Evolutionary conservation across 2,797 vertebrate species (phyloP).

Genomic region (Myotis findleyi): DNA sequence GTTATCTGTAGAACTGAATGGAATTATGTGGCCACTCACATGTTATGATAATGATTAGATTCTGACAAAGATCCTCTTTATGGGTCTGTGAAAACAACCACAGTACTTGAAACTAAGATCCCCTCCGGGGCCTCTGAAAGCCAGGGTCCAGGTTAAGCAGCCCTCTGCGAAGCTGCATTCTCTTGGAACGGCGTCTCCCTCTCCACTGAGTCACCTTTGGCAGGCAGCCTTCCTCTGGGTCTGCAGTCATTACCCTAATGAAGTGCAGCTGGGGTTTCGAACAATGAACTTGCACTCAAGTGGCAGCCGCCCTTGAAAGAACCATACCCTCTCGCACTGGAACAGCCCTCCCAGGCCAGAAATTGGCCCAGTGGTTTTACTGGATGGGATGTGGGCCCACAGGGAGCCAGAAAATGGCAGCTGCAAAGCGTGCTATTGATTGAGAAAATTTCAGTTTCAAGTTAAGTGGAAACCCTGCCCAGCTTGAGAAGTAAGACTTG

Average conservation of each 20-base stretch:
- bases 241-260: conserved; percentile 68
- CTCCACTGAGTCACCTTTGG: conserved; percentile 75
- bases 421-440: conserved; percentile 64
- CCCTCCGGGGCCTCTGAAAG: conserved; percentile 60
- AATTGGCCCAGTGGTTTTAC: conserved; percentile 53
- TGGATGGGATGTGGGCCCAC: conserved; percentile 35
- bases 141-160: conserved; percentile 69
- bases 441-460: conserved; percentile 62
- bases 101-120: conserved; percentile 52
- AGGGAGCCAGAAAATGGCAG: conserved; percentile 65
- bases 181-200: conserved; percentile 42
- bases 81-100: conserved; percentile 51
- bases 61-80: conserved; percentile 55
- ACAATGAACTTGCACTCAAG: conserved; percentile 70
- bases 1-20: conserved; percentile 43
- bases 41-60: conserved; percentile 45
- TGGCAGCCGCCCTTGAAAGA: conserved; percentile 53
- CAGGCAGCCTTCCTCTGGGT: conserved; percentile 61
- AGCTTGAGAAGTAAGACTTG: conserved; percentile 41
- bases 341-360: conserved; percentile 47
- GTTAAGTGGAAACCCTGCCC: conserved; percentile 33
- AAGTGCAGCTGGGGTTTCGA: conserved; percentile 70
- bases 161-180: conserved; percentile 50
- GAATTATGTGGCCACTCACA: neutral
- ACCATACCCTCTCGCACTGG: neutral